phyloP scores from a whole-genome alignment of 2,113 vertebrate species.

The Loxodonta africana region DNA sequence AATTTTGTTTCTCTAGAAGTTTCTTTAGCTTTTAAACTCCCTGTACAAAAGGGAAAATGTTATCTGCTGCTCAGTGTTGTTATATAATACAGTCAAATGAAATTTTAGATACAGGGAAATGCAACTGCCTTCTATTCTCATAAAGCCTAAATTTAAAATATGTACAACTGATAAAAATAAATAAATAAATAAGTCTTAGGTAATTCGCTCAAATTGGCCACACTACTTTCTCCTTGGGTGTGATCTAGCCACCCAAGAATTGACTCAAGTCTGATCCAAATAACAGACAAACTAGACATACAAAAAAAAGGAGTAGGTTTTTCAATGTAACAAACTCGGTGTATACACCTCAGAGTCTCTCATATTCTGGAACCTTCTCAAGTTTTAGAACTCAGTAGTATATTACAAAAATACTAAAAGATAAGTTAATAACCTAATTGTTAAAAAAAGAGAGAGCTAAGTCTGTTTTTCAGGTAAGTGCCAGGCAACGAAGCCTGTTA shows the following conservation, averaged over 20 bases:
- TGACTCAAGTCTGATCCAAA: conserved; percentile 49
- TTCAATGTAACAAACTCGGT: background rate
- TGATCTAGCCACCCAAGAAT: background rate
- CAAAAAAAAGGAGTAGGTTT: background rate
- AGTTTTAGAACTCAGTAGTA: conserved; percentile 13
- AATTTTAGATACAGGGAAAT: conserved; percentile 62
- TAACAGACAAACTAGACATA: background rate
- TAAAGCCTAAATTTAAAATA: conserved; percentile 64
- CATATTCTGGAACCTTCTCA: background rate
- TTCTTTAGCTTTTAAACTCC: conserved; percentile 36
- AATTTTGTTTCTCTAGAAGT: background rate
- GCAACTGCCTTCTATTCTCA: conserved; percentile 56
- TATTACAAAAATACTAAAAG: background rate
- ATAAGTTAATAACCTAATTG: background rate
- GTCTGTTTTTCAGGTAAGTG: background rate
- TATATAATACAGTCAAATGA: conserved; percentile 49
- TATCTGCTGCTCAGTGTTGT: conserved; percentile 45
- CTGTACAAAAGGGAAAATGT: conserved; percentile 9
- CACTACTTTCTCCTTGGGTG: background rate
- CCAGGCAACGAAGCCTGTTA: background rate
- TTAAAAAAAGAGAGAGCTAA: background rate
- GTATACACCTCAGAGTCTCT: background rate
- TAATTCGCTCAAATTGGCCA: conserved; percentile 31
- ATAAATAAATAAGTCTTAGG: background rate
- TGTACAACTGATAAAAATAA: background rate